These are phyloP conservation scores for Percopsis transmontana DNA, from an alignment of 2,113 vertebrate species.

Conservation along the genomic window DNA sequence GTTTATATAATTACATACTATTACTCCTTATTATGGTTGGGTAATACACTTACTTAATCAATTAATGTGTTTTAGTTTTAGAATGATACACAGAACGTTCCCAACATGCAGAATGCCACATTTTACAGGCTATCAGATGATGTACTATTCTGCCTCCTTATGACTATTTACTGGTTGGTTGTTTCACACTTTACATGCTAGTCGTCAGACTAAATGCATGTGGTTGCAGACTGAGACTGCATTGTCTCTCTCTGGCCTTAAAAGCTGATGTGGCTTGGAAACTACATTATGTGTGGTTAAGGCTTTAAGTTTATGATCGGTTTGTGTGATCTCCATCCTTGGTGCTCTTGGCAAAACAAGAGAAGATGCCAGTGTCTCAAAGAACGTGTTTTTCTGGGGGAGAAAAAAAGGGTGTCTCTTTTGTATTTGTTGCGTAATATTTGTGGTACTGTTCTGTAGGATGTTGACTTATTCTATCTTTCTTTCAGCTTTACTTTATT, in stretches of 20 bases:
- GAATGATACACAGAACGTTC: background rate
- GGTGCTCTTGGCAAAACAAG: background rate
- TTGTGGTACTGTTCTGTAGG: too few species aligned
- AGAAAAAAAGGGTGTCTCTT: too few species aligned
- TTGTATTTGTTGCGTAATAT: too few species aligned
- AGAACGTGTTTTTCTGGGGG: background rate
- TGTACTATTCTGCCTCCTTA: background rate
- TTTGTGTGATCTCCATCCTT: background rate
- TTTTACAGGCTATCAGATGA: background rate
- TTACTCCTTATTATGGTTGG: background rate
- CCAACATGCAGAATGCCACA: background rate
- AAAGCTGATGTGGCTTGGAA: constrained; percentile 4
- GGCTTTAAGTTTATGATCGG: background rate
- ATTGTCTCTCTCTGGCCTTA: background rate
- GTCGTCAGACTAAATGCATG: constrained; percentile 6
- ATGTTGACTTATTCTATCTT: too few species aligned
- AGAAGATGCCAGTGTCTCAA: background rate
- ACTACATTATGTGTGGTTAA: background rate
- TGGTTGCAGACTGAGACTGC: background rate
- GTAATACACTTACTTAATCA: too few species aligned
- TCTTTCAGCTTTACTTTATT: too few species aligned
- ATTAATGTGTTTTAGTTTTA: too few species aligned
- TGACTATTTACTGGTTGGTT: constrained; percentile 2
- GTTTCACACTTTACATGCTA: constrained; percentile 29
- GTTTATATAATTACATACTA: background rate